phyloP scores from a whole-genome alignment of 2,113 vertebrate species.

The Macquaria australasica region DNA sequence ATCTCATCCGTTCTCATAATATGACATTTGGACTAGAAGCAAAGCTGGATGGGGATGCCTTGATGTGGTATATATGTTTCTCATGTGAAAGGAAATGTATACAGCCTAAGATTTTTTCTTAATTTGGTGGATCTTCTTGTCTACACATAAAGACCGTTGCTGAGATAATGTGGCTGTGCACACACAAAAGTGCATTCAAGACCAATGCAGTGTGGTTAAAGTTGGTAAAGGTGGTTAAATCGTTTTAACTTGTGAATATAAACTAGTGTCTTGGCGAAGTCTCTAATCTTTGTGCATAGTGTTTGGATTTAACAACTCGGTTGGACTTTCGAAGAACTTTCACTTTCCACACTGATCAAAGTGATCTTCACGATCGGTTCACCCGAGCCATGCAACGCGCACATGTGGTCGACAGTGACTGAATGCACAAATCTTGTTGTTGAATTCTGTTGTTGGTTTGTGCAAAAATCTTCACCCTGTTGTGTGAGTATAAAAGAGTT shows the following conservation, averaged over 20 bases:
- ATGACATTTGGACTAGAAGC: conserved; percentile 3
- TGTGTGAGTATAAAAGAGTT: conserved; percentile 16
- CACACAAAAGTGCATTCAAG: background rate
- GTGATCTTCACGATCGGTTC: too few species aligned
- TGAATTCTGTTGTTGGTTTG: background rate
- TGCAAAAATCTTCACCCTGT: background rate
- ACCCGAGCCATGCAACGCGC: background rate
- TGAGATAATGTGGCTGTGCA: conserved; percentile 12
- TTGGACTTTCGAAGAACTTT: conserved; percentile 35
- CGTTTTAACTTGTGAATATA: background rate
- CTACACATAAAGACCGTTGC: conserved; percentile 58
- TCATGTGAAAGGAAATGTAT: conserved; percentile 40
- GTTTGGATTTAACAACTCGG: background rate
- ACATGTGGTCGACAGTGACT: background rate
- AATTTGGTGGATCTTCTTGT: conserved; percentile 61
- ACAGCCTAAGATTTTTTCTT: conserved; percentile 49
- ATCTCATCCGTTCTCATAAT: conserved; percentile 7
- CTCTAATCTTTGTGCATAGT: background rate
- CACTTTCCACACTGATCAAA: conserved; percentile 15
- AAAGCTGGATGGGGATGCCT: background rate
- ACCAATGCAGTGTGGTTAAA: background rate
- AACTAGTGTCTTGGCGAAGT: background rate
- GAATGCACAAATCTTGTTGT: background rate
- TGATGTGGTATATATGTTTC: conserved; percentile 20
- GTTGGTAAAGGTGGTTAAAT: background rate